Conservation (phyloP, 1,140 invertebrate species). For the Trigoniulus corallinus region DNA sequence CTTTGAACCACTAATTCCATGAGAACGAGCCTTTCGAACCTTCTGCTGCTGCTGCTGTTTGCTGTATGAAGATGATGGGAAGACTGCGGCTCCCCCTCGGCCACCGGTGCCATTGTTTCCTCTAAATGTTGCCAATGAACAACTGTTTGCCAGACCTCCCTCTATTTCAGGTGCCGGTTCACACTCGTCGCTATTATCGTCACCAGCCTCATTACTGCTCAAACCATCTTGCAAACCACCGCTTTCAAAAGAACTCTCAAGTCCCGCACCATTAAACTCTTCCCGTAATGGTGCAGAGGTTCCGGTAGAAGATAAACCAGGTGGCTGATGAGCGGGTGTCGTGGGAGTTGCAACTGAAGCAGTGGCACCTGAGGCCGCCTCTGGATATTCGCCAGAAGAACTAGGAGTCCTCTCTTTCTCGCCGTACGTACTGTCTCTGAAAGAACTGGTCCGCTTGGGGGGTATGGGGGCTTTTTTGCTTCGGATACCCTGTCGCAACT, state of each 20-base stretch:
- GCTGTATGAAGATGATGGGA: neutral
- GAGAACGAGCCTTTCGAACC: neutral
- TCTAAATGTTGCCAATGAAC: neutral
- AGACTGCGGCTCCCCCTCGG: neutral
- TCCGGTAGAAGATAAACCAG: constrained; percentile 6
- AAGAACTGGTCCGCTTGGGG: constrained; percentile 79
- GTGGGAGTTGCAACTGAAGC: neutral
- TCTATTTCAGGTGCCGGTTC: neutral
- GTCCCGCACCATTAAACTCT: constrained; percentile 10
- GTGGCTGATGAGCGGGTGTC: neutral
- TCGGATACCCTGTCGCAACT: constrained; percentile 63
- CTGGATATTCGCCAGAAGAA: constrained; percentile 16
- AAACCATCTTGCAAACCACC: neutral
- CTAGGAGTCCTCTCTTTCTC: constrained; percentile 3
- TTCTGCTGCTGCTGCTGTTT: neutral
- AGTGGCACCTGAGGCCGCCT: constrained; percentile 30
- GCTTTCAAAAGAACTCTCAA: neutral
- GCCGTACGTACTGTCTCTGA: constrained; percentile 37
- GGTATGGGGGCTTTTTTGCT: constrained; percentile 87
- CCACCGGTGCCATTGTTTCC: neutral
- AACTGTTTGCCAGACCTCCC: neutral
- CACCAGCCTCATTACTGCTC: neutral
- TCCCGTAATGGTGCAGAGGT: too few species aligned
- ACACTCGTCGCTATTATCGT: neutral
- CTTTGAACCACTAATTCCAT: neutral